Evolutionary conservation across 2,888 invertebrate genomes (phyloP).

Genomic region (Rotaria socialis): DNA sequence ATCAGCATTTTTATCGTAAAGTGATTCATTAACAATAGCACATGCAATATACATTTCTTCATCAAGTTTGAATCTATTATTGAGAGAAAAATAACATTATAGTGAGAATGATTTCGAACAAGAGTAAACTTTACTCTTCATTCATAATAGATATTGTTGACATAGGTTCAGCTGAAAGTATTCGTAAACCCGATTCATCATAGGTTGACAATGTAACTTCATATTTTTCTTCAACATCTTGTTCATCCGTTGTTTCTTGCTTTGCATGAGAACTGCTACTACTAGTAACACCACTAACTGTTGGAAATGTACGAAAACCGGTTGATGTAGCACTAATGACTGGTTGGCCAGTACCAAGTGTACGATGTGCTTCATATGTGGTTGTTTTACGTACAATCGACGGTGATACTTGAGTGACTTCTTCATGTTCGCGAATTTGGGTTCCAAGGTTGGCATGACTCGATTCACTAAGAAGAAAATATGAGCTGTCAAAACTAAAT

Average conservation of each 20-base stretch:
- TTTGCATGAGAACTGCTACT: neutral
- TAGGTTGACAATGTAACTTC: neutral
- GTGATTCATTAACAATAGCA: constrained; percentile 72
- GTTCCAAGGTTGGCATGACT: neutral
- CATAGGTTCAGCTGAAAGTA: neutral
- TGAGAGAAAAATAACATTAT: neutral
- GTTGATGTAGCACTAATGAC: neutral
- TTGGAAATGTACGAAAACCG: constrained; percentile 23
- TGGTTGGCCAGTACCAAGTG: neutral
- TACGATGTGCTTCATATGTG: neutral
- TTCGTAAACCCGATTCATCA: constrained; percentile 1
- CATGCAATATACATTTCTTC: constrained; percentile 71
- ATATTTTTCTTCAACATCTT: neutral
- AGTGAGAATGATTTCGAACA: too few species aligned
- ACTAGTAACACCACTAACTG: neutral
- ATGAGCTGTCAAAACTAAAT: neutral
- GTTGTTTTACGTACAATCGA: neutral
- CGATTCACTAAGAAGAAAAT: neutral
- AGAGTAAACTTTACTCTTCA: neutral
- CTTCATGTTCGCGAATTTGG: constrained; percentile 17
- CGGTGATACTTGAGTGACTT: neutral
- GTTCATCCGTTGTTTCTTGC: neutral
- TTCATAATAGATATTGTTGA: neutral
- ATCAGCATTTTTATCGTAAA: constrained; percentile 65
- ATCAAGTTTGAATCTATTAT: constrained; percentile 55